Conservation (phyloP, 2,113 vertebrate species). For the Phylloscopus trochilus region DNA sequence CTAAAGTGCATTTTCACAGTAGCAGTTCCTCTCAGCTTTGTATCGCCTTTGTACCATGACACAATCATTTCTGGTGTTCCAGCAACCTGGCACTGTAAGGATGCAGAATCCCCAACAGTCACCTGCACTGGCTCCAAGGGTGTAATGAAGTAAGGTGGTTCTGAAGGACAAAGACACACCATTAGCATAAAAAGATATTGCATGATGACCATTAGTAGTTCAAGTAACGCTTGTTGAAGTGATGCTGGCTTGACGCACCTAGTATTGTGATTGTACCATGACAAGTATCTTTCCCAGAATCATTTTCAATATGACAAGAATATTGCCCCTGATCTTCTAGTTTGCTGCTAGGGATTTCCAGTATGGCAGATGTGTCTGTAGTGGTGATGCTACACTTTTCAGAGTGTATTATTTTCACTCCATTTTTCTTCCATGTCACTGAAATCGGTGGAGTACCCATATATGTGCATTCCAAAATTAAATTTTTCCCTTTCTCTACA, state of each 20-base stretch:
- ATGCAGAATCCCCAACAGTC: conserved; percentile 85
- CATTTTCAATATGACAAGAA: conserved; percentile 90
- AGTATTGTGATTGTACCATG: conserved; percentile 85
- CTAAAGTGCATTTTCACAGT: conserved; percentile 87
- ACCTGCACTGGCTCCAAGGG: conserved; percentile 88
- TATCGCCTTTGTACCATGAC: conserved; percentile 95
- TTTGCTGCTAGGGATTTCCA: conserved; percentile 86
- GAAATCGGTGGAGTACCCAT: conserved; percentile 88
- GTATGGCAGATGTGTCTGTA: conserved; percentile 90
- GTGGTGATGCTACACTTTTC: conserved; percentile 89
- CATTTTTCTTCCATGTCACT: conserved; percentile 91
- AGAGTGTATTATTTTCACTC: conserved; percentile 82
- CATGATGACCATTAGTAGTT: background rate
- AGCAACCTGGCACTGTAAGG: conserved; percentile 90
- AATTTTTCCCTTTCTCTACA: conserved; percentile 85
- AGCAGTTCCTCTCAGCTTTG: conserved; percentile 88
- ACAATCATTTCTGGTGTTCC: conserved; percentile 97
- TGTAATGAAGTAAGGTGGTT: conserved; percentile 89
- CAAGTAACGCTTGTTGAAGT: background rate
- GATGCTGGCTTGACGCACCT: conserved; percentile 76
- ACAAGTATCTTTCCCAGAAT: conserved; percentile 87
- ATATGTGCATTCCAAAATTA: conserved; percentile 88
- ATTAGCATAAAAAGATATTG: conserved; percentile 1
- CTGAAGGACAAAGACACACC: conserved; percentile 73
- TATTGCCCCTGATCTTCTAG: conserved; percentile 88